Evolutionary conservation across 2,113 vertebrate species (phyloP).

Genomic region (Clarias batrachus): DNA sequence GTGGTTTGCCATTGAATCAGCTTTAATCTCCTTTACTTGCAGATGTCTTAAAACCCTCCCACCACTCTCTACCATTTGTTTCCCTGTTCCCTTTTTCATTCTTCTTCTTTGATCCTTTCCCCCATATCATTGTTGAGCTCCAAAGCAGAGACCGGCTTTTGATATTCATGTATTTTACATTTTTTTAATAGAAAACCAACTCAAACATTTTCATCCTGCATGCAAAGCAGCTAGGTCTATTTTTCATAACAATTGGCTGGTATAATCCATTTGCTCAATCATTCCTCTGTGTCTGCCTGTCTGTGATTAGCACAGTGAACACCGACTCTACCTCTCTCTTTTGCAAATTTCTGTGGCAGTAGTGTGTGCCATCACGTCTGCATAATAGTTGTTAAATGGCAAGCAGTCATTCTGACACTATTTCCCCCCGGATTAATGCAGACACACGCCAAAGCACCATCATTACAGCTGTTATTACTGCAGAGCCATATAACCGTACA

Average conservation of each 20-base stretch:
- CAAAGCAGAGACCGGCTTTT: slow-evolving; percentile 16
- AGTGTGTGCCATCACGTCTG: slow-evolving; percentile 40
- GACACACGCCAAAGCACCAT: slow-evolving; percentile 8
- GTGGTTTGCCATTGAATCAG: slow-evolving; percentile 48
- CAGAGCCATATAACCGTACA: not conserved
- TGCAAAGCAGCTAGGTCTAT: slow-evolving; percentile 23
- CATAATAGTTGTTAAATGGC: slow-evolving; percentile 47
- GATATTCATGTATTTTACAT: slow-evolving; percentile 38
- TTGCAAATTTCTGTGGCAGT: slow-evolving; percentile 23
- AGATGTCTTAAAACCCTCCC: slow-evolving; percentile 52
- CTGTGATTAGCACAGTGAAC: slow-evolving; percentile 36
- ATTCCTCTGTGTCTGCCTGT: slow-evolving; percentile 29
- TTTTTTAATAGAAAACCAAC: slow-evolving; percentile 23
- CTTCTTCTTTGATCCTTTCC: slow-evolving; percentile 6
- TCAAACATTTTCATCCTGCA: slow-evolving; percentile 13
- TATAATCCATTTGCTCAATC: slow-evolving; percentile 41
- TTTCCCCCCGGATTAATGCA: slow-evolving; percentile 31
- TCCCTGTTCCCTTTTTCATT: not conserved
- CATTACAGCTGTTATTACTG: slow-evolving; percentile 25
- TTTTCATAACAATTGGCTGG: slow-evolving; percentile 39
- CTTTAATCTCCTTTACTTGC: slow-evolving; percentile 55
- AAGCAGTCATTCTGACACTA: slow-evolving; percentile 40
- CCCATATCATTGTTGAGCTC: slow-evolving; percentile 8
- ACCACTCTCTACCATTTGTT: slow-evolving; percentile 10
- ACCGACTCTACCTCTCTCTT: slow-evolving; percentile 23